Percentiles rank a stretch among this genome's conserved stretches.
Conservation (phyloP, 2,113 vertebrate species). For the Psephotus haematonotus region DNA sequence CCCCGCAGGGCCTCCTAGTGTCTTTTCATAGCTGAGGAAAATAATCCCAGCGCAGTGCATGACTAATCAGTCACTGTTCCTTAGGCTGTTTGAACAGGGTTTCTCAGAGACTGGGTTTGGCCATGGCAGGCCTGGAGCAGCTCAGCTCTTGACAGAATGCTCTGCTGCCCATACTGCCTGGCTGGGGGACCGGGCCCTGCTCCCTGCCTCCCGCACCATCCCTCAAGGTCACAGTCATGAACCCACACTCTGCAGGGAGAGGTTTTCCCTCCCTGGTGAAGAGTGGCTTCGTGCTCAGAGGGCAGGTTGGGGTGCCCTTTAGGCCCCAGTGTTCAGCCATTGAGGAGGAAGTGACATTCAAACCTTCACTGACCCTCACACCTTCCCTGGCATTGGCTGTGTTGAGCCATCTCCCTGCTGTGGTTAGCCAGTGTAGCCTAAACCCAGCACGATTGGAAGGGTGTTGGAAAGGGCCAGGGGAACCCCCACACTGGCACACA, state of each 20-base stretch:
- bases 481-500: fast-evolving
- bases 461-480: background rate
- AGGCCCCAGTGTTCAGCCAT: fast-evolving
- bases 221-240: fast-evolving
- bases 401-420: background rate
- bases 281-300: background rate
- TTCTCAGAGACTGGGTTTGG: background rate
- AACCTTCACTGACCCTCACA: fast-evolving
- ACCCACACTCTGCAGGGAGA: background rate
- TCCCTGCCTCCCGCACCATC: fast-evolving
- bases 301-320: background rate
- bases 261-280: background rate
- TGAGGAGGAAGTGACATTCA: fast-evolving
- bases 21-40: background rate
- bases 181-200: too few relatives aligned
- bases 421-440: background rate
- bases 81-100: background rate
- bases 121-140: background rate
- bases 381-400: fast-evolving
- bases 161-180: background rate
- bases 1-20: background rate
- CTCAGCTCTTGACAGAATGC: background rate
- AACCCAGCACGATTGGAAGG: fast-evolving
- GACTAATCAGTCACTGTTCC: background rate
- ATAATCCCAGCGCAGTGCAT: background rate